These are phyloP conservation scores for Harpalus rubripes DNA, from an alignment of 2,888 invertebrate species.

Conservation along the genomic window DNA sequence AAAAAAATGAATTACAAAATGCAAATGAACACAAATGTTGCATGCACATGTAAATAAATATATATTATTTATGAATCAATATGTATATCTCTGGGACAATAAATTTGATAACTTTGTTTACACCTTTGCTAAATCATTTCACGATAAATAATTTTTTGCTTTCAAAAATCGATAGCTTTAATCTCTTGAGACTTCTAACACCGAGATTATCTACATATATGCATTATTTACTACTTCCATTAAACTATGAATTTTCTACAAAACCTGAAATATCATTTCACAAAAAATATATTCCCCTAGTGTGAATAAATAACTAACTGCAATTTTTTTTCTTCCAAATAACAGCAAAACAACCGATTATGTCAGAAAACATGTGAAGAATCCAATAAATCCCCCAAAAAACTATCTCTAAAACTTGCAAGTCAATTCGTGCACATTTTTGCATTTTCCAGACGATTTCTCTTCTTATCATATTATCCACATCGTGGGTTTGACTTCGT, in stretches of 20 bases:
- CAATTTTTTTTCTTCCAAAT: slow-evolving; percentile 13
- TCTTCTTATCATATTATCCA: slow-evolving; percentile 9
- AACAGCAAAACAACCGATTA: slow-evolving; percentile 13
- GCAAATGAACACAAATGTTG: too few relatives aligned
- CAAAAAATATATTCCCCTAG: background rate
- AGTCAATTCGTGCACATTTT: slow-evolving; percentile 25
- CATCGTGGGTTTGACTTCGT: slow-evolving; percentile 9
- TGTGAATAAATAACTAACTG: slow-evolving; percentile 26
- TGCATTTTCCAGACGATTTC: background rate
- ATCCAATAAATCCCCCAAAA: slow-evolving; percentile 40
- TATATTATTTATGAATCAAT: too few relatives aligned
- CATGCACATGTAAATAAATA: too few relatives aligned
- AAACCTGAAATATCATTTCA: background rate
- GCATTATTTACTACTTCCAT: background rate
- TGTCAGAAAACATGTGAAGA: slow-evolving; percentile 24
- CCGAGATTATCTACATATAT: too few relatives aligned
- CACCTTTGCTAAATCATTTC: too few relatives aligned
- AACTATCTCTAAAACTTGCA: slow-evolving; percentile 16
- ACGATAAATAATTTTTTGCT: too few relatives aligned
- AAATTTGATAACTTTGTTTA: too few relatives aligned
- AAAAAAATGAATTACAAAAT: too few relatives aligned
- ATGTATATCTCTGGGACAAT: too few relatives aligned
- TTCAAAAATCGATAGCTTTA: too few relatives aligned
- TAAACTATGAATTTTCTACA: background rate
- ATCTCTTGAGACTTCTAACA: too few relatives aligned